phyloP scores from a whole-genome alignment of 92 coral and sea anemone genomes.

The Porites lobata region DNA sequence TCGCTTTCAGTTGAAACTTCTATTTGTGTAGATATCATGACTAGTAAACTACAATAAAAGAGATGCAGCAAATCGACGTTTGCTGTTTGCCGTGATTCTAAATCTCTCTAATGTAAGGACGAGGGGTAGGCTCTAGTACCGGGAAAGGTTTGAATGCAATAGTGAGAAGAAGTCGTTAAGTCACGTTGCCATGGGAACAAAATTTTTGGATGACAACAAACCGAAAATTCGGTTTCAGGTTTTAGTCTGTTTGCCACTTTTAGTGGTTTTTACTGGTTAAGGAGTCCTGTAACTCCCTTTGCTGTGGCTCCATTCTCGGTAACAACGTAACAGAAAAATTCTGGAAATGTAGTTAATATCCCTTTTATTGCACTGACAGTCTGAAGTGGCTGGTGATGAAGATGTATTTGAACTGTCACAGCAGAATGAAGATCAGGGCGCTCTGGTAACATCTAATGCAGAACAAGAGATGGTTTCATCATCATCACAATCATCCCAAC shows the following conservation, averaged over 20 bases:
- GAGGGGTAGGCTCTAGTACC: background rate
- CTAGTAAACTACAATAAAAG: conserved; percentile 25
- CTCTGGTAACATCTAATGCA: conserved; percentile 23
- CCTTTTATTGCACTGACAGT: conserved; percentile 8
- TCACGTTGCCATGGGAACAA: no score
- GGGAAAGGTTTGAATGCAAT: conserved; percentile 5
- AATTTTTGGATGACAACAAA: no score
- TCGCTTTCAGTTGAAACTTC: background rate
- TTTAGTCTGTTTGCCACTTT: conserved; percentile 22
- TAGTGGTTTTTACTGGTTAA: conserved; percentile 12
- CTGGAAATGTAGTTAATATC: conserved; percentile 26
- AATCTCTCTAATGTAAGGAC: conserved; percentile 17
- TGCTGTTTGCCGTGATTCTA: conserved; percentile 26
- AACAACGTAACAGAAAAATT: conserved; percentile 6
- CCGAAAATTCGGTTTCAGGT: conserved; percentile 4
- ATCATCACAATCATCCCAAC: conserved; percentile 5
- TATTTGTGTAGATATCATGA: conserved; percentile 14
- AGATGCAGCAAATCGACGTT: conserved; percentile 29
- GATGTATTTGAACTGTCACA: conserved; percentile 24
- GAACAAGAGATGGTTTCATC: background rate
- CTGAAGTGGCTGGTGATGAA: conserved; percentile 20
- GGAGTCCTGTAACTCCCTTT: conserved; percentile 31
- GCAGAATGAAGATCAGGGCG: conserved; percentile 19
- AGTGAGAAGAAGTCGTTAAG: background rate
- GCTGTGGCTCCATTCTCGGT: conserved; percentile 22